Percentiles rank a stretch among this genome's conserved stretches.
phyloP scores from a whole-genome alignment of 2,113 vertebrate species.

The Muntiacus reevesi region DNA sequence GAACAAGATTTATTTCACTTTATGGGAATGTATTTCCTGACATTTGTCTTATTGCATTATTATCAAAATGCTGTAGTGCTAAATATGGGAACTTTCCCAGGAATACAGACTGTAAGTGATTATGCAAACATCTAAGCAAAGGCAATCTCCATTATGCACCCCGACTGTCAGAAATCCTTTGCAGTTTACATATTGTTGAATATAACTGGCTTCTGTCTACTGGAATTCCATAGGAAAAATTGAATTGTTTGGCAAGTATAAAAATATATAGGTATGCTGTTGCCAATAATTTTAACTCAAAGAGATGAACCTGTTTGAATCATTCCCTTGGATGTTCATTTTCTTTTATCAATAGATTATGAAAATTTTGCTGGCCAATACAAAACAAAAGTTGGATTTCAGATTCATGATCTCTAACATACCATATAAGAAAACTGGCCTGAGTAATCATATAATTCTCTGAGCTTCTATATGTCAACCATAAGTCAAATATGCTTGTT shows the following conservation, averaged over 20 bases:
- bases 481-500: neutral
- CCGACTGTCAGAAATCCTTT: conserved; percentile 53
- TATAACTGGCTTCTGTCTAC: conserved; percentile 43
- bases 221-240: conserved; percentile 48
- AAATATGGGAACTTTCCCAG: conserved; percentile 64
- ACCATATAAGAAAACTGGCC: neutral
- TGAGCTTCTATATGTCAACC: neutral
- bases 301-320: conserved; percentile 30
- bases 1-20: conserved; percentile 74
- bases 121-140: conserved; percentile 76
- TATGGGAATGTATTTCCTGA: conserved; percentile 77
- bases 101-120: conserved; percentile 73
- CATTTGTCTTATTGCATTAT: conserved; percentile 79
- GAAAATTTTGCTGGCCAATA: neutral
- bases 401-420: neutral
- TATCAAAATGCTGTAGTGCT: conserved; percentile 62
- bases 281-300: conserved; percentile 37
- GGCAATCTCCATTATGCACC: conserved; percentile 50
- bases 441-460: neutral
- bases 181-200: conserved; percentile 40
- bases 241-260: conserved; percentile 50
- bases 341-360: neutral
- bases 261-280: neutral
- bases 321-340: neutral
- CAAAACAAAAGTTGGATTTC: neutral